phyloP scores from a whole-genome alignment of 37 sponge, comb jelly and placozoan genomes.

The Lycopodina hypogea region DNA sequence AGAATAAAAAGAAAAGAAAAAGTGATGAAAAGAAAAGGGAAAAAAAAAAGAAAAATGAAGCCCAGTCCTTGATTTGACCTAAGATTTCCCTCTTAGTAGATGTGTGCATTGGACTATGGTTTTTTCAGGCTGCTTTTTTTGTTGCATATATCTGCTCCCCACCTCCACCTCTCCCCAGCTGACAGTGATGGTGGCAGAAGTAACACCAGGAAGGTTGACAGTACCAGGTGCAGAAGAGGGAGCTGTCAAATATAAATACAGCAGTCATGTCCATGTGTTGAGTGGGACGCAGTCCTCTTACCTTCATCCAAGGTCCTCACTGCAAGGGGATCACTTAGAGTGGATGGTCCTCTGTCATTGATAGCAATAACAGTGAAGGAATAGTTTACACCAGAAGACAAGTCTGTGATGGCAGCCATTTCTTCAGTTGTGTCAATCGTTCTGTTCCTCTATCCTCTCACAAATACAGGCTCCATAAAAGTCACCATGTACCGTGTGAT shows the following conservation, averaged over 20 bases:
- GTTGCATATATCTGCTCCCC: conserved; percentile 13
- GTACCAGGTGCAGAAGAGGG: neutral
- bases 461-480: too few relatives aligned
- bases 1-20: too few relatives aligned
- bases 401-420: too few relatives aligned
- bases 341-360: conserved; percentile 44
- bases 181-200: conserved; percentile 26
- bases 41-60: too few relatives aligned
- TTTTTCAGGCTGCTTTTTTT: too few relatives aligned
- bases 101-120: too few relatives aligned
- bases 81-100: too few relatives aligned
- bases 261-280: conserved; percentile 38
- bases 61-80: too few relatives aligned
- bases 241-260: neutral
- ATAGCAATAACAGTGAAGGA: conserved; percentile 49
- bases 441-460: conserved; percentile 6
- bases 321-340: conserved; percentile 12
- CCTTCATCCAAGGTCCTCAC: too few relatives aligned
- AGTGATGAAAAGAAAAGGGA: too few relatives aligned
- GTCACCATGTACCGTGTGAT: conserved; percentile 34
- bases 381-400: conserved; percentile 47
- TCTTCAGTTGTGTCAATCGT: conserved; percentile 25
- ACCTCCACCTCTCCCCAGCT: conserved; percentile 4
- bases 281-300: too few relatives aligned
- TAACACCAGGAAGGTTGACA: neutral